phyloP scores from a whole-genome alignment of 2,113 vertebrate species.

The Perognathus longimembris region DNA sequence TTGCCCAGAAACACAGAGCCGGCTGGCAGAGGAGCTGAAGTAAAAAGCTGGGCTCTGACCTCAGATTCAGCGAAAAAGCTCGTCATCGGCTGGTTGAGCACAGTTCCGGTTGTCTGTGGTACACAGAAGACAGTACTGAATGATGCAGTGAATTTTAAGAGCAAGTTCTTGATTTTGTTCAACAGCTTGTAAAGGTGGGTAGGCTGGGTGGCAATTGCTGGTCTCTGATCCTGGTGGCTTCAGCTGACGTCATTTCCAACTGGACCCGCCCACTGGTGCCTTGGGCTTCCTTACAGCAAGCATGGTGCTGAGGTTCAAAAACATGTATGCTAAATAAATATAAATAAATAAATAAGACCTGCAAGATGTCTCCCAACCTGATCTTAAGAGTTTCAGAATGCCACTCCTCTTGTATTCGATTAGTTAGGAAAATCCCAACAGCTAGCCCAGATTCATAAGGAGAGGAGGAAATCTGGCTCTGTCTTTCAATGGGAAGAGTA shows the following conservation, averaged over 20 bases:
- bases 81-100: neutral
- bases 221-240: neutral
- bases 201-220: neutral
- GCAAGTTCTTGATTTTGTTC: conserved; percentile 20
- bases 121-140: neutral
- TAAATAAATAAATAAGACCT: too few relatives aligned
- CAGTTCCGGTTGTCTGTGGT: neutral
- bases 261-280: neutral
- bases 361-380: neutral
- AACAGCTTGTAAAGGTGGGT: neutral
- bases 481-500: neutral
- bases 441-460: neutral
- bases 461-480: neutral
- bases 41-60: neutral
- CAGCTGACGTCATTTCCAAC: accelerated
- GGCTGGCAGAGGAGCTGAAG: neutral
- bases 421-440: neutral
- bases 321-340: neutral
- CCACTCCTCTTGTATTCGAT: neutral
- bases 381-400: neutral
- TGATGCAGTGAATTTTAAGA: too few relatives aligned
- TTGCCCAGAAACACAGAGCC: neutral
- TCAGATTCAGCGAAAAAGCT: neutral
- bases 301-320: neutral
- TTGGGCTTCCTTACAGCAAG: conserved; percentile 13